These are phyloP conservation scores for Gambusia yucatana DNA, from an alignment of 2,797 vertebrate genomes.

Conservation along the genomic window DNA sequence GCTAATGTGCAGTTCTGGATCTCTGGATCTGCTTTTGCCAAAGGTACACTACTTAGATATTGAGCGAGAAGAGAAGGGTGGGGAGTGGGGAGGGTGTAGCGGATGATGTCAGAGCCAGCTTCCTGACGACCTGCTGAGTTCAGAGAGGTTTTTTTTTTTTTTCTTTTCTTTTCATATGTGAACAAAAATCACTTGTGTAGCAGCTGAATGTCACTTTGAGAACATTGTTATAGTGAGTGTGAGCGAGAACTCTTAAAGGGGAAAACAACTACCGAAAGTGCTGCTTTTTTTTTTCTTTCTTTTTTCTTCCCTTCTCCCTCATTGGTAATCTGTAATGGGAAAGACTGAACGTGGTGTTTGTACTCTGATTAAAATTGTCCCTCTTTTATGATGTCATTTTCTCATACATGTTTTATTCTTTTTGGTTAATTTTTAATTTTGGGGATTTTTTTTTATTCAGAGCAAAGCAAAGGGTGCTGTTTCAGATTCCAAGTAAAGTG, in stretches of 20 bases:
- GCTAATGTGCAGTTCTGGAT: slow-evolving; percentile 48
- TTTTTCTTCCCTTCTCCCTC: slow-evolving; percentile 11
- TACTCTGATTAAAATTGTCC: slow-evolving; percentile 54
- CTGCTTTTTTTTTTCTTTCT: slow-evolving; percentile 72
- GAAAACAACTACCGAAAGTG: slow-evolving; percentile 76
- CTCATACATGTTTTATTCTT: slow-evolving; percentile 49
- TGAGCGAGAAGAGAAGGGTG: slow-evolving; percentile 49
- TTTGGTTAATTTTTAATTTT: background rate
- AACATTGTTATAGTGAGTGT: slow-evolving; percentile 23
- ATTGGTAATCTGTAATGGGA: slow-evolving; percentile 65
- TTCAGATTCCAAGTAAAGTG: slow-evolving; percentile 3
- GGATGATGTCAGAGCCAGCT: slow-evolving; percentile 47
- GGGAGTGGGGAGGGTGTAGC: background rate
- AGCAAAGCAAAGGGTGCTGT: slow-evolving; percentile 42
- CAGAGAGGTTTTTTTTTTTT: background rate
- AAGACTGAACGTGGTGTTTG: slow-evolving; percentile 74
- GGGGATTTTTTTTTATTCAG: slow-evolving; percentile 22
- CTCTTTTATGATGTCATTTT: slow-evolving; percentile 52
- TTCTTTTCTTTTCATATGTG: slow-evolving; percentile 4
- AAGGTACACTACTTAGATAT: slow-evolving; percentile 76
- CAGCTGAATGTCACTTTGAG: slow-evolving; percentile 68
- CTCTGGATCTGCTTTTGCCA: slow-evolving; percentile 70
- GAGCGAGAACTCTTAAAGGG: slow-evolving; percentile 22
- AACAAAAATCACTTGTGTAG: slow-evolving; percentile 62
- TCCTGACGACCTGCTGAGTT: slow-evolving; percentile 28